A percentile compares a stretch with the other conserved stretches of the same genome.
Conservation (phyloP, 2,888 invertebrate genomes). For the Agrochola litura region DNA sequence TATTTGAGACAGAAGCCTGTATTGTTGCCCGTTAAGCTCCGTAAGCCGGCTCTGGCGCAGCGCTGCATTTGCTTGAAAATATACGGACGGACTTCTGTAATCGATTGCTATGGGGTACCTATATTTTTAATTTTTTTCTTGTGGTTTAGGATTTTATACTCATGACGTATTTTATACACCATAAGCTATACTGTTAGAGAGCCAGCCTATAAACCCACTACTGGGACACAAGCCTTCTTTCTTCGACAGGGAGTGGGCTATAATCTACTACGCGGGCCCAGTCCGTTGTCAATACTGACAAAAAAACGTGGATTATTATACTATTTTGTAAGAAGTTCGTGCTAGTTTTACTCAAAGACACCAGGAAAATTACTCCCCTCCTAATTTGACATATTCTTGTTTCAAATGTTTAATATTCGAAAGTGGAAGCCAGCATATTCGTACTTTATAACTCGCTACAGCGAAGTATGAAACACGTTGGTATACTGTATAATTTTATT, state of each 20-base stretch:
- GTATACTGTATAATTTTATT: conserved; percentile 18
- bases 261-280: no score
- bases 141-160: background rate
- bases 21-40: conserved; percentile 39
- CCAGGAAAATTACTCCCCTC: background rate
- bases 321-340: background rate
- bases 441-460: conserved; percentile 15
- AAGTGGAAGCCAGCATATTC: conserved; percentile 33
- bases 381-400: conserved; percentile 1
- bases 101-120: conserved; percentile 22
- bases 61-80: conserved; percentile 55
- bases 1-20: conserved; percentile 24
- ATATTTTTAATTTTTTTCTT: background rate
- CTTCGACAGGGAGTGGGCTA: no score
- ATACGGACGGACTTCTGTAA: conserved; percentile 35
- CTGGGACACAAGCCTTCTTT: no score
- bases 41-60: conserved; percentile 40
- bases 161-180: background rate
- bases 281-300: background rate
- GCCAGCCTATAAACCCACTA: no score
- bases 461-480: conserved; percentile 20
- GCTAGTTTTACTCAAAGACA: background rate
- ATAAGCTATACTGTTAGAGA: no score
- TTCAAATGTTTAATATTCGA: conserved; percentile 41
- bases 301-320: background rate